A percentile compares a stretch with the other conserved stretches of the same genome.
Conservation (phyloP, 2,888 invertebrate species). For the Drosophila multiciliata region DNA sequence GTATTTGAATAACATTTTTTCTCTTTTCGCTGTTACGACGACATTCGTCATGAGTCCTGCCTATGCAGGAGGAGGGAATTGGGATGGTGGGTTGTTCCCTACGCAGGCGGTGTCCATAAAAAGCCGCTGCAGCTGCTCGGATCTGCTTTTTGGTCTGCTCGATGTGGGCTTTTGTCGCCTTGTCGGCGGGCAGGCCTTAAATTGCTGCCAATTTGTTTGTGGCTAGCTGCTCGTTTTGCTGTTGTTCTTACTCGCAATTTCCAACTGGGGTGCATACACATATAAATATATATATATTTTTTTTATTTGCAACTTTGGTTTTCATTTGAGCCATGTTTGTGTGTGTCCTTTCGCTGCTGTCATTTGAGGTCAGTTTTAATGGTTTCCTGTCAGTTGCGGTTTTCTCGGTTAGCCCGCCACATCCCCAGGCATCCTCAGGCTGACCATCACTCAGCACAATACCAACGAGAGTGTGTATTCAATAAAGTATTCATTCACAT, state of each 20-base stretch:
- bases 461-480: slow-evolving; percentile 55
- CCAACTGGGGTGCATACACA: slow-evolving; percentile 57
- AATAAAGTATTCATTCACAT: slow-evolving; percentile 77
- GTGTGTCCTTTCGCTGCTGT: slow-evolving; percentile 68
- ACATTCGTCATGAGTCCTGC: slow-evolving; percentile 39
- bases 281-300: slow-evolving; percentile 22
- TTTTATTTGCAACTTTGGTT: slow-evolving; percentile 29
- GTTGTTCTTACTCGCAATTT: slow-evolving; percentile 35
- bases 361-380: slow-evolving; percentile 82
- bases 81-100: slow-evolving; percentile 4
- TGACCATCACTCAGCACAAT: slow-evolving; percentile 49
- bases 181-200: slow-evolving; percentile 58
- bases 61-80: slow-evolving; percentile 1
- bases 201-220: slow-evolving; percentile 80
- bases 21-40: slow-evolving; percentile 1
- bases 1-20: slow-evolving; percentile 36
- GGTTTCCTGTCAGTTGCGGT: slow-evolving; percentile 81
- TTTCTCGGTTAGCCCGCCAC: slow-evolving; percentile 67
- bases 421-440: slow-evolving; percentile 19
- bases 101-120: slow-evolving; percentile 23
- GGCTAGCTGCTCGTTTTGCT: slow-evolving; percentile 58
- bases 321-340: slow-evolving; percentile 26
- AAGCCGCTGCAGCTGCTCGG: slow-evolving; percentile 39
- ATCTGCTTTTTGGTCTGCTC: slow-evolving; percentile 1
- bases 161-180: slow-evolving; percentile 71